Conservation (phyloP, 1,140 invertebrate genomes). For the Drosophila teissieri region DNA sequence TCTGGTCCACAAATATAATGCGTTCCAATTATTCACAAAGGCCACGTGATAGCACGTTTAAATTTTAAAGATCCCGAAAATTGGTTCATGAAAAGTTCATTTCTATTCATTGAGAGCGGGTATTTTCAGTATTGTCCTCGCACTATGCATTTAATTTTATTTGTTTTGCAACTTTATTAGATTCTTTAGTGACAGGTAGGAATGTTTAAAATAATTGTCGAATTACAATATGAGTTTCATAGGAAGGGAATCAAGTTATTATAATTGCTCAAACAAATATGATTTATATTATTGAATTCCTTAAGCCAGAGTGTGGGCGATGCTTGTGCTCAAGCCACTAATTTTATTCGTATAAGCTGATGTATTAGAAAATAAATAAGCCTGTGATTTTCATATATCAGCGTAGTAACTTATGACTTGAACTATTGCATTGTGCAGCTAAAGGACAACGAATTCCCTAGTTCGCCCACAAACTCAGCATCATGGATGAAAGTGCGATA, state of each 20-base stretch:
- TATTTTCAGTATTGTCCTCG: conserved; percentile 9
- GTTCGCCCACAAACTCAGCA: conserved; percentile 8
- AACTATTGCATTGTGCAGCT: conserved; percentile 16
- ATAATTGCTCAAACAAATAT: too few relatives aligned
- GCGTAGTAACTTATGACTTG: conserved; percentile 2
- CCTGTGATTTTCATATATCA: not conserved
- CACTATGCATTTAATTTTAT: conserved; percentile 3
- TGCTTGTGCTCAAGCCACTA: not conserved
- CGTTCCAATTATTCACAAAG: conserved; percentile 11
- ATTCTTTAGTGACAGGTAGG: conserved; percentile 3
- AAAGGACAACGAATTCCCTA: conserved; percentile 8
- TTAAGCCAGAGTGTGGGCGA: too few relatives aligned
- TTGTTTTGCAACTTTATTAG: conserved; percentile 25
- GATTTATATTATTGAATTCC: too few relatives aligned
- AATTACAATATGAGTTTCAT: not conserved
- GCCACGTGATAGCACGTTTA: not conserved
- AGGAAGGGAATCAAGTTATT: too few relatives aligned
- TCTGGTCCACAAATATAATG: not conserved
- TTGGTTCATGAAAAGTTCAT: not conserved
- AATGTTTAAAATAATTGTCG: conserved; percentile 13
- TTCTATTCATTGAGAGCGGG: not conserved
- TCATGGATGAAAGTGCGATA: conserved; percentile 48
- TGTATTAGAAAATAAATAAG: not conserved
- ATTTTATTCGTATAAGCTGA: not conserved
- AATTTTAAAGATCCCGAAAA: not conserved